phyloP scores from a whole-genome alignment of 2,113 vertebrate species.

The Atherinomorus stipes region DNA sequence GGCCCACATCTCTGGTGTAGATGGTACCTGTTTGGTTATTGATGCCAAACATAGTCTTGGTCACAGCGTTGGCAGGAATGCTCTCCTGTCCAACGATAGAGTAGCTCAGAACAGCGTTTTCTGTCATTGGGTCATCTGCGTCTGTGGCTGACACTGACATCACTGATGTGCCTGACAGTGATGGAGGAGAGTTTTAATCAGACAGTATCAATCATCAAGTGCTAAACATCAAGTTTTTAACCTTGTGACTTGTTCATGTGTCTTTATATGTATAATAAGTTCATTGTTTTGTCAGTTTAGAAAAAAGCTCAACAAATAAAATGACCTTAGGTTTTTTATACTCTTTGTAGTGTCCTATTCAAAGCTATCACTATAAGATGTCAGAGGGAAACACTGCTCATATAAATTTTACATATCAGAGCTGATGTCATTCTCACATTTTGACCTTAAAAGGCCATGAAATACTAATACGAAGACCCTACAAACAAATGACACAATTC shows the following conservation, averaged over 20 bases:
- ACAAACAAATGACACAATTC: background rate
- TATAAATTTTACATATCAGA: too few species aligned
- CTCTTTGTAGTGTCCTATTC: too few species aligned
- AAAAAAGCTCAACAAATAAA: too few species aligned
- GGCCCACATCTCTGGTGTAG: slow-evolving; percentile 87
- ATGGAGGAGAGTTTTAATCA: background rate
- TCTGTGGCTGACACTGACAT: slow-evolving; percentile 89
- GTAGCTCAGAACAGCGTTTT: slow-evolving; percentile 89
- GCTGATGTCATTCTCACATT: too few species aligned
- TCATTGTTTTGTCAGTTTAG: too few species aligned
- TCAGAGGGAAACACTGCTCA: too few species aligned
- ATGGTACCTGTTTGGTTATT: slow-evolving; percentile 89
- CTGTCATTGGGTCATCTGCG: slow-evolving; percentile 90
- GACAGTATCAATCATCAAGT: background rate
- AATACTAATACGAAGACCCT: background rate
- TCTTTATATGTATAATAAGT: too few species aligned
- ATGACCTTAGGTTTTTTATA: too few species aligned
- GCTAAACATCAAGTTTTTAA: too few species aligned
- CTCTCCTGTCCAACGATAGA: slow-evolving; percentile 88
- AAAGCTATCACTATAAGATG: too few species aligned
- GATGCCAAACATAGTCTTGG: slow-evolving; percentile 89
- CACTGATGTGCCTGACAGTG: slow-evolving; percentile 86
- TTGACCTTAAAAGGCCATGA: too few species aligned
- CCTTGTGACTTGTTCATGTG: too few species aligned
- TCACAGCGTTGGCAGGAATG: slow-evolving; percentile 75